These are phyloP conservation scores for Sebastes jordani DNA, from an alignment of 2,797 vertebrate genomes.

Conservation along the genomic window DNA sequence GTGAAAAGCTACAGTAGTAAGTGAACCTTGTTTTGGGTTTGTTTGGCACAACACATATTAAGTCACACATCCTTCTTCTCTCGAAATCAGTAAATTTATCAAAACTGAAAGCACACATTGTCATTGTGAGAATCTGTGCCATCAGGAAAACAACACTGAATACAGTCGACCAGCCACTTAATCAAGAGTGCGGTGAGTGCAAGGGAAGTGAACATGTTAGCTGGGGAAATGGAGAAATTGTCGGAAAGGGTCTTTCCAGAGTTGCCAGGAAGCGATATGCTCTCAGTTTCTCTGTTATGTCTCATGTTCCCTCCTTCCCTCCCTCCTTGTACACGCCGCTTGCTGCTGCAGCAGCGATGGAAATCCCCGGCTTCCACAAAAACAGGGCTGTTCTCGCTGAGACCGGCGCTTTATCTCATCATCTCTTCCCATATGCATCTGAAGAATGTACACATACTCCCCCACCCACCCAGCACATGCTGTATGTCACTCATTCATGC, in stretches of 20 bases:
- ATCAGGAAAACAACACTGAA: not conserved
- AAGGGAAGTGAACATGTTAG: conserved; percentile 31
- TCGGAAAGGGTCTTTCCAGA: conserved; percentile 64
- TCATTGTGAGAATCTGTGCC: not conserved
- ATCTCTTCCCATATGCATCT: conserved; percentile 46
- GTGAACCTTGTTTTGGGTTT: not conserved
- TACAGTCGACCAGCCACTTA: not conserved
- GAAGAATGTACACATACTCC: conserved; percentile 49
- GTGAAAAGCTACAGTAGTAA: not conserved
- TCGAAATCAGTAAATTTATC: conserved; percentile 1
- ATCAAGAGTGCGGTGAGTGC: conserved; percentile 14
- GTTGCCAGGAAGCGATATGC: conserved; percentile 51
- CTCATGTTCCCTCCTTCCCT: conserved; percentile 33
- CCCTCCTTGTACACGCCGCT: conserved; percentile 3
- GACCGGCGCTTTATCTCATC: conserved; percentile 51
- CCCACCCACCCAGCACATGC: conserved; percentile 34
- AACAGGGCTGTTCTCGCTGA: conserved; percentile 41
- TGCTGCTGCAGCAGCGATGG: conserved; percentile 42
- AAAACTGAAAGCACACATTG: not conserved
- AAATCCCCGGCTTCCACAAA: conserved; percentile 72
- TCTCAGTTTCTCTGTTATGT: conserved; percentile 44
- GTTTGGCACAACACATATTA: not conserved
- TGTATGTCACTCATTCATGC: conserved; percentile 36
- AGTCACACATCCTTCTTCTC: not conserved
- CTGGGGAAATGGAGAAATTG: conserved; percentile 37